phyloP scores from a whole-genome alignment of 2,113 vertebrate species.

The Camelus dromedarius region DNA sequence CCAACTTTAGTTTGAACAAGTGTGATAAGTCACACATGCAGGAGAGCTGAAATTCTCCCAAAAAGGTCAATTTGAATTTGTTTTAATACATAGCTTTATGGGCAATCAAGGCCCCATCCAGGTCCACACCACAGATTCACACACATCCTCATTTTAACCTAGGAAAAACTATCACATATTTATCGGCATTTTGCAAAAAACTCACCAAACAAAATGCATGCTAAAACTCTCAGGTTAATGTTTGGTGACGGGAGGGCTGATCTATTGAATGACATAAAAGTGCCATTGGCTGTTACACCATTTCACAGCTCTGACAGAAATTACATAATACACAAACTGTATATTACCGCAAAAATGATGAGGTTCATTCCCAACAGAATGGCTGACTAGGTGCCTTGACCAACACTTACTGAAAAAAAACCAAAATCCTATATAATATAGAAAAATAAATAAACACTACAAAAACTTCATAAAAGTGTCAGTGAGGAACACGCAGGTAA shows the following conservation, averaged over 20 bases:
- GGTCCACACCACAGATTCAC: not conserved
- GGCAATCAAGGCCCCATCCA: not conserved
- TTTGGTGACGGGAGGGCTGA: not conserved
- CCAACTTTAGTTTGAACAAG: not conserved
- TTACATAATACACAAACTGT: not conserved
- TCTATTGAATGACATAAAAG: not conserved
- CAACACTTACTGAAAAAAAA: slow-evolving; percentile 19
- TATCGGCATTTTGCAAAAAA: not conserved
- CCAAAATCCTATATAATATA: not conserved
- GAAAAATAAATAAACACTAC: not conserved
- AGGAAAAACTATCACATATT: not conserved
- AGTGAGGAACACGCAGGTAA: not conserved
- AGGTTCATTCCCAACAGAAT: slow-evolving; percentile 8
- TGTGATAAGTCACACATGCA: not conserved
- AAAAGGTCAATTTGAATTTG: not conserved
- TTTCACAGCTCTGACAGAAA: not conserved
- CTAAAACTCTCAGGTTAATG: not conserved
- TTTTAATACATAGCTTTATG: not conserved
- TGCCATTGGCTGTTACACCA: not conserved
- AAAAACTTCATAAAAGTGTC: not conserved
- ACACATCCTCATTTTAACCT: not conserved
- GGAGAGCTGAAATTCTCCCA: not conserved
- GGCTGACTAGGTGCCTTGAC: not conserved
- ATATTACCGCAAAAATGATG: not conserved
- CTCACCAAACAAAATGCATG: slow-evolving; percentile 19